These are phyloP conservation scores for Falcunculus frontatus DNA, from an alignment of 2,113 vertebrate species.

Conservation along the genomic window DNA sequence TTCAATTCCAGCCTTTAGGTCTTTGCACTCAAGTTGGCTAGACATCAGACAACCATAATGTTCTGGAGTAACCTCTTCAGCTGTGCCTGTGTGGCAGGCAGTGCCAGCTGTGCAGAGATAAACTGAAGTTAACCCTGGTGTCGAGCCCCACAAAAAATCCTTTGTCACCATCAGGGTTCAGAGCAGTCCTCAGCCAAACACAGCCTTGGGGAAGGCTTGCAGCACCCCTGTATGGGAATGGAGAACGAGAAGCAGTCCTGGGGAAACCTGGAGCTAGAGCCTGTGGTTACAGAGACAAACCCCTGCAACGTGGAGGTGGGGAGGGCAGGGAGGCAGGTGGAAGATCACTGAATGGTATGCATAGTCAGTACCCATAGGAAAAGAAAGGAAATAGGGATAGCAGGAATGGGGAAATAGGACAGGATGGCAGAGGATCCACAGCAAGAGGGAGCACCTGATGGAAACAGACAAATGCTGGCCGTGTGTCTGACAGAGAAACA, in stretches of 20 bases:
- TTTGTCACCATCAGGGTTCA: not conserved
- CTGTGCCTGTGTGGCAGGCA: not conserved
- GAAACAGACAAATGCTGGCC: not conserved
- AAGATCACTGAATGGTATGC: not conserved
- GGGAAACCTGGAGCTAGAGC: not conserved
- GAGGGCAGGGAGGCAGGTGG: not conserved
- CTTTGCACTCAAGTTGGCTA: not conserved
- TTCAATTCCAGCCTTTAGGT: not conserved
- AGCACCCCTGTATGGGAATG: not conserved
- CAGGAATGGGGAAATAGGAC: not conserved
- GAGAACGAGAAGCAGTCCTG: not conserved
- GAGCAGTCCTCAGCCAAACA: not conserved
- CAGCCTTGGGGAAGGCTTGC: not conserved
- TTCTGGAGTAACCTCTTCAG: not conserved
- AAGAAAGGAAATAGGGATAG: not conserved
- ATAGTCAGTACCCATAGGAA: not conserved
- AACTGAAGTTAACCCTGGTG: not conserved
- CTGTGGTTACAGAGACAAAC: not conserved
- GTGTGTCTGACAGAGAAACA: not conserved
- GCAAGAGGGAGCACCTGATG: not conserved
- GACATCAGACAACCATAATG: not conserved
- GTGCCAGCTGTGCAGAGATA: not conserved
- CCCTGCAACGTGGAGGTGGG: fast-evolving
- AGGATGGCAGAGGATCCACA: not conserved
- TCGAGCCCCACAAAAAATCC: not conserved